Evolutionary conservation across 2,888 invertebrate species (phyloP).

Genomic region (Tenodera sinensis): DNA sequence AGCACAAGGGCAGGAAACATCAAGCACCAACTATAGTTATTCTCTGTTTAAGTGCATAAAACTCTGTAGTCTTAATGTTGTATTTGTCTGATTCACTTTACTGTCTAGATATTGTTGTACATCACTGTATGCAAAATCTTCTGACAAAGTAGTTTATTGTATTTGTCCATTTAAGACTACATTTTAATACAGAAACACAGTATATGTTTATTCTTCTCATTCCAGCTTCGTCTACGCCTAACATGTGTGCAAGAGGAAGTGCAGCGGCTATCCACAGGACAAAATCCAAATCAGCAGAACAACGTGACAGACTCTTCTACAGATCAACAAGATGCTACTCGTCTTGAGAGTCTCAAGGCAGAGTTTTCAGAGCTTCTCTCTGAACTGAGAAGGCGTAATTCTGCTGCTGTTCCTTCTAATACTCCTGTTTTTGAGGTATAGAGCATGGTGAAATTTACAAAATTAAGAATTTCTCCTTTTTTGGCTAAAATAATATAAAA

Average conservation of each 20-base stretch:
- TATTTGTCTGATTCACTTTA: too few species aligned
- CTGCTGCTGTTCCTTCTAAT: slow-evolving; percentile 29
- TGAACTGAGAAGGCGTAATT: slow-evolving; percentile 43
- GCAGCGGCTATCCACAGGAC: slow-evolving; percentile 5
- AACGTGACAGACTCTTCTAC: not conserved
- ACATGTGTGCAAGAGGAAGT: slow-evolving; percentile 43
- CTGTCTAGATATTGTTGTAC: too few species aligned
- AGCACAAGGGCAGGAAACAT: too few species aligned
- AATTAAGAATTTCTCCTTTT: not conserved
- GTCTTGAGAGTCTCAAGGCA: slow-evolving; percentile 39
- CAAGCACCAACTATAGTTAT: too few species aligned
- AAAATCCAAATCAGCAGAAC: not conserved
- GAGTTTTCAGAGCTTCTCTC: slow-evolving; percentile 45
- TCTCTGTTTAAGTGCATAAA: too few species aligned
- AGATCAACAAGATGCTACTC: slow-evolving; percentile 29
- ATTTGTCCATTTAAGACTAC: too few species aligned
- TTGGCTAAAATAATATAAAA: too few species aligned
- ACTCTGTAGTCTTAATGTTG: too few species aligned
- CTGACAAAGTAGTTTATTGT: too few species aligned
- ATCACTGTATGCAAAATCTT: too few species aligned
- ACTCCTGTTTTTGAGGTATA: slow-evolving; percentile 21
- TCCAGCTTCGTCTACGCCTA: slow-evolving; percentile 40
- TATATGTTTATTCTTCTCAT: not conserved
- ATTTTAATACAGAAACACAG: too few species aligned
- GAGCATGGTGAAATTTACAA: not conserved